Percentiles rank a stretch among this genome's conserved stretches.
Conservation (phyloP, 2,888 invertebrate species). For the Syritta pipiens region DNA sequence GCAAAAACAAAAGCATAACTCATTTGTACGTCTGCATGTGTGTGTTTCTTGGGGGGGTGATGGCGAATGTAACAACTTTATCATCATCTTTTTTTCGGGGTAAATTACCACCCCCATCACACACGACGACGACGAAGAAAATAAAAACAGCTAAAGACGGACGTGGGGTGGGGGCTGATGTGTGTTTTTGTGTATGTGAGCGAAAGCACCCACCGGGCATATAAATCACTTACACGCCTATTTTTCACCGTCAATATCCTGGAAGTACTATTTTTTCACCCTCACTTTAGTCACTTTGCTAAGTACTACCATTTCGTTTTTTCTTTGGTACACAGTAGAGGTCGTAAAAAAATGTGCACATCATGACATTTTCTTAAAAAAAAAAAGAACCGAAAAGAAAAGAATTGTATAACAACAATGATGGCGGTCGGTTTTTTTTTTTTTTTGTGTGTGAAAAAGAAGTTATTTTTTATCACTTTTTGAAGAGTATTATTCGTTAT, state of each 20-base stretch:
- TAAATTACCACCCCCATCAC: conserved; percentile 20
- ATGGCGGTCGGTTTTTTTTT: too few species aligned
- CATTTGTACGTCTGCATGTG: too few species aligned
- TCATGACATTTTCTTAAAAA: not conserved
- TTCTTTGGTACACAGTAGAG: not conserved
- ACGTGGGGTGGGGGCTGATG: not conserved
- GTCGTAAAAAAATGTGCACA: not conserved
- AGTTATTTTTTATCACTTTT: conserved; percentile 3
- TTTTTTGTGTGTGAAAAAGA: not conserved
- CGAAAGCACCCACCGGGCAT: conserved; percentile 46
- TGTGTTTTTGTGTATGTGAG: too few species aligned
- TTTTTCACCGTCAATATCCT: conserved; percentile 62
- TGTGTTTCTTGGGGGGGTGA: conserved; percentile 39
- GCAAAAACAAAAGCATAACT: conserved; percentile 45
- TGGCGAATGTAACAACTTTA: conserved; percentile 46
- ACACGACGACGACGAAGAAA: conserved; percentile 1
- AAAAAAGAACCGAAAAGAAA: not conserved
- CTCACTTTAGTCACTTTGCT: conserved; percentile 32
- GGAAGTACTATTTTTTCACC: conserved; percentile 47
- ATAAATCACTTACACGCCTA: conserved; percentile 67
- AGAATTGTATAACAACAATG: not conserved
- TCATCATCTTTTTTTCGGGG: conserved; percentile 35
- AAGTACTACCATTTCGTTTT: conserved; percentile 48
- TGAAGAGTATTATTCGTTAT: not conserved
- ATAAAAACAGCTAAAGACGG: not conserved